Evolutionary conservation across 1,140 invertebrate genomes (phyloP).

Genomic region (Ceratina japonica): DNA sequence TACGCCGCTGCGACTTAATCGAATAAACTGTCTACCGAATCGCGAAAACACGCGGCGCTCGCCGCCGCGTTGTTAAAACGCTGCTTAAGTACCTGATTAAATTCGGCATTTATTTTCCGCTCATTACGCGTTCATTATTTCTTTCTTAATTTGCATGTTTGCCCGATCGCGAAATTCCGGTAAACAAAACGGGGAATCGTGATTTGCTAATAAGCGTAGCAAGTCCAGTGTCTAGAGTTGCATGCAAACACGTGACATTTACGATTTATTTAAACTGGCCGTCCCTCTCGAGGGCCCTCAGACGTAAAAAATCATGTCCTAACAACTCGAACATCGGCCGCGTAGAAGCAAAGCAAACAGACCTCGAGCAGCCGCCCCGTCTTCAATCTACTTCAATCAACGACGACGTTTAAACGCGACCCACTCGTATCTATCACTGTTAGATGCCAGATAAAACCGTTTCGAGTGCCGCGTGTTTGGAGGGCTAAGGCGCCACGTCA

Average conservation of each 20-base stretch:
- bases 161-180: too few relatives aligned
- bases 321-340: neutral
- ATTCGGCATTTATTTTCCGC: neutral
- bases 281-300: neutral
- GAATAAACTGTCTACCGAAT: constrained; percentile 9
- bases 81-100: neutral
- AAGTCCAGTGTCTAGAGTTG: too few relatives aligned
- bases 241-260: neutral
- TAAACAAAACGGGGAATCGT: too few relatives aligned
- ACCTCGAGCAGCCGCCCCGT: neutral
- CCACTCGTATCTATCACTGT: neutral
- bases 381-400: neutral
- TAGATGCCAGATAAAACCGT: constrained; percentile 10
- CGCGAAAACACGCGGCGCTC: neutral
- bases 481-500: neutral
- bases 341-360: neutral
- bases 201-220: neutral
- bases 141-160: too few relatives aligned
- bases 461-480: neutral
- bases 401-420: neutral
- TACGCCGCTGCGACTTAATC: neutral
- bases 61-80: neutral
- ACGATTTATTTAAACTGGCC: neutral
- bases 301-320: neutral
- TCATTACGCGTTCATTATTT: too few relatives aligned